phyloP scores from a whole-genome alignment of 2,113 vertebrate genomes.

The Anhinga rufa region DNA sequence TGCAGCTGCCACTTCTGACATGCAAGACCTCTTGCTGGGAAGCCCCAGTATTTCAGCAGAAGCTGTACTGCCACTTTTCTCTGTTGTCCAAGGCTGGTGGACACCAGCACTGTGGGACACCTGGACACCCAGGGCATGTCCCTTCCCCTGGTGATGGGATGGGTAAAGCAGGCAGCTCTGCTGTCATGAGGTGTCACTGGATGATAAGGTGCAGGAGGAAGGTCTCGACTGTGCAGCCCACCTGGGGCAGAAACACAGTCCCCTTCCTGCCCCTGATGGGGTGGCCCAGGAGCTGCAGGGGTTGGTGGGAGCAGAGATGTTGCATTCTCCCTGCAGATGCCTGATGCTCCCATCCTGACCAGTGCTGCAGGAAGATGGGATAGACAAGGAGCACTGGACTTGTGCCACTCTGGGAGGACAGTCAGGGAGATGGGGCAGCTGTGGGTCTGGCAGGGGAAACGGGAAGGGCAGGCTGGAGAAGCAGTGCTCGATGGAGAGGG shows the following conservation, averaged over 20 bases:
- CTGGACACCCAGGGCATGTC: background rate
- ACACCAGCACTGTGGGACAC: rapidly evolving
- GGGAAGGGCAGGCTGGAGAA: background rate
- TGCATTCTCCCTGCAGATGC: rapidly evolving
- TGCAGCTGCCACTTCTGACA: background rate
- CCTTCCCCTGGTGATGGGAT: rapidly evolving
- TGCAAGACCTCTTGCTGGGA: background rate
- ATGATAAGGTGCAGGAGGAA: background rate
- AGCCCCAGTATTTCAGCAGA: background rate
- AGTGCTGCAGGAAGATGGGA: background rate
- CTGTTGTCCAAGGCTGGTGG: background rate
- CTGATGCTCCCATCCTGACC: background rate
- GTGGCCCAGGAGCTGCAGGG: background rate
- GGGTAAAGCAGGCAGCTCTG: background rate
- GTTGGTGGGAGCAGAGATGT: background rate
- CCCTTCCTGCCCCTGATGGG: too few species aligned
- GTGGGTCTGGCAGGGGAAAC: background rate
- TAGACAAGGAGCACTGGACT: rapidly evolving
- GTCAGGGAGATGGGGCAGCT: background rate
- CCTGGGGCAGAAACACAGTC: too few species aligned
- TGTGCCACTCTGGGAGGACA: rapidly evolving
- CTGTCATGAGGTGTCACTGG: rapidly evolving
- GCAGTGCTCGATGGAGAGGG: background rate
- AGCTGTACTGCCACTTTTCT: background rate
- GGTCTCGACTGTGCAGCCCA: too few species aligned